Conservation (phyloP, 2,888 invertebrate genomes). For the Crocallis elinguaria region DNA sequence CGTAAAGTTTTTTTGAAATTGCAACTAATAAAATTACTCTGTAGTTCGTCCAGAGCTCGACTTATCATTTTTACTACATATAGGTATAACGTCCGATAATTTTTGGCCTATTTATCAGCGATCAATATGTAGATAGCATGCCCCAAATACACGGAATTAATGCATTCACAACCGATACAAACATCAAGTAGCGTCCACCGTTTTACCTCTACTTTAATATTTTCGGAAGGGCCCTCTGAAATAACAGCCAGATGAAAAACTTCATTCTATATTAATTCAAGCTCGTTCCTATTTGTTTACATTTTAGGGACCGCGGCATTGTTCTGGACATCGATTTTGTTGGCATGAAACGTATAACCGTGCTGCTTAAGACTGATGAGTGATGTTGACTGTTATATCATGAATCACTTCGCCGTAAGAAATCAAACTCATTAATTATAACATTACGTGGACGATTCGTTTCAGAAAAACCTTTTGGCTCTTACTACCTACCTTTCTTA, state of each 20-base stretch:
- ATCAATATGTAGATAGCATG: conserved; percentile 12
- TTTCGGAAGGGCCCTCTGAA: conserved; percentile 43
- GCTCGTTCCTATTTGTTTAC: conserved; percentile 44
- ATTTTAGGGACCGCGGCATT: conserved; percentile 22
- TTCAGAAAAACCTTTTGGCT: too few relatives aligned
- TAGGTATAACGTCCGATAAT: too few relatives aligned
- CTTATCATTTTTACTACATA: too few relatives aligned
- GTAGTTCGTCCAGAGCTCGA: too few relatives aligned
- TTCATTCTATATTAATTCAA: conserved; percentile 49
- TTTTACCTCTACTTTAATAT: conserved; percentile 29
- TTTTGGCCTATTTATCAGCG: not conserved
- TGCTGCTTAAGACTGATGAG: not conserved
- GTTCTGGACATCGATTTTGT: not conserved
- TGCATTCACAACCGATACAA: conserved; percentile 15
- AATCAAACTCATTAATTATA: too few relatives aligned
- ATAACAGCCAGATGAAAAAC: conserved; percentile 49
- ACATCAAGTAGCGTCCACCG: conserved; percentile 5
- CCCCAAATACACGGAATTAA: conserved; percentile 6
- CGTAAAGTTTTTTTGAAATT: too few relatives aligned
- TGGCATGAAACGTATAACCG: not conserved
- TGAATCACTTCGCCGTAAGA: too few relatives aligned
- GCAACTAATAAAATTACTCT: too few relatives aligned
- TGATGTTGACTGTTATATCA: too few relatives aligned
- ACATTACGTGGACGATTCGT: too few relatives aligned
- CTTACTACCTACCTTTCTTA: too few relatives aligned